These are phyloP conservation scores for Mythimna vitellina DNA, from an alignment of 2,888 invertebrate species.

Conservation along the genomic window DNA sequence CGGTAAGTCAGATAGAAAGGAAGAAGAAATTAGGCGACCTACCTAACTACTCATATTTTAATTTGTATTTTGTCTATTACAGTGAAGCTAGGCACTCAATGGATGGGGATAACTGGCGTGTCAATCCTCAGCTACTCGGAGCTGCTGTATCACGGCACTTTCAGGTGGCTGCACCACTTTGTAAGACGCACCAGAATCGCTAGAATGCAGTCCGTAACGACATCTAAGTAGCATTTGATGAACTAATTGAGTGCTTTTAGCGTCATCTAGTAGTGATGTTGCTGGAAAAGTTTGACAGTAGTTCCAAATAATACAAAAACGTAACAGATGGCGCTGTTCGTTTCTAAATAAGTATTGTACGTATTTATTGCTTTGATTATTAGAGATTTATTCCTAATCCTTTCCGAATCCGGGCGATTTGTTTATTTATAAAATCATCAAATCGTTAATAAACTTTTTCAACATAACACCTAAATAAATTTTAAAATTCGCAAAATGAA, in stretches of 20 bases:
- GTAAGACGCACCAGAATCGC: slow-evolving; percentile 47
- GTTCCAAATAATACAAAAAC: not conserved
- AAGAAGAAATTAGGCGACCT: too few species aligned
- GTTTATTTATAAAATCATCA: not conserved
- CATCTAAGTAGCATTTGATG: slow-evolving; percentile 23
- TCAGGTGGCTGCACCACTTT: slow-evolving; percentile 69
- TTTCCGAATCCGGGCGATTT: not conserved
- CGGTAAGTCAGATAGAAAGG: slow-evolving; percentile 14
- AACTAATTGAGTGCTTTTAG: not conserved
- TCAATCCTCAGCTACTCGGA: slow-evolving; percentile 67
- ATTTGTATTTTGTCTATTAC: not conserved
- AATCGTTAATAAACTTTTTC: too few species aligned
- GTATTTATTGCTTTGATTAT: not conserved
- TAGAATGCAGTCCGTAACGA: slow-evolving; percentile 27
- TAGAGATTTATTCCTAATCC: not conserved
- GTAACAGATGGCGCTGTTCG: slow-evolving; percentile 28
- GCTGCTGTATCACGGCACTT: slow-evolving; percentile 70
- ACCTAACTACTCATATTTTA: not conserved
- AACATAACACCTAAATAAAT: too few species aligned
- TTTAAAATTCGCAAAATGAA: too few species aligned
- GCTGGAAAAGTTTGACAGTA: not conserved
- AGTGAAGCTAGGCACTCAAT: slow-evolving; percentile 67
- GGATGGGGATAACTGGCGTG: slow-evolving; percentile 65
- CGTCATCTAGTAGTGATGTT: slow-evolving; percentile 27
- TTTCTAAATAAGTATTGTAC: not conserved